Evolutionary conservation across 2,888 invertebrate genomes (phyloP).

Genomic region (Drosophila flavopinicola): DNA sequence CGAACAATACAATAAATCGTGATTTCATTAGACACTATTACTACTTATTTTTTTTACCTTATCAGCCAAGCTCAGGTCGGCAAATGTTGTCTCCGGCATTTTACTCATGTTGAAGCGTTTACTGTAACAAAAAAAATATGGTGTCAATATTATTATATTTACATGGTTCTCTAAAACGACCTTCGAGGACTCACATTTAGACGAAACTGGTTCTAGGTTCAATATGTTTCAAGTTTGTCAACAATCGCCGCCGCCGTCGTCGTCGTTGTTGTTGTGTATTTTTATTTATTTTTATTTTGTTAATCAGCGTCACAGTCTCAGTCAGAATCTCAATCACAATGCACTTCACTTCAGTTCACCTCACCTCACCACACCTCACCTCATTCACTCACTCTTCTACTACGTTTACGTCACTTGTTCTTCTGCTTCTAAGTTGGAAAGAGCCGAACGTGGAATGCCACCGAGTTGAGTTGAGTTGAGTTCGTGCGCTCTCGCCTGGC

Average conservation of each 20-base stretch:
- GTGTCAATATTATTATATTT: constrained; percentile 14
- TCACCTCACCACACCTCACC: too few relatives aligned
- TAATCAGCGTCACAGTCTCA: constrained; percentile 34
- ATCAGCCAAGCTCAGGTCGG: constrained; percentile 79
- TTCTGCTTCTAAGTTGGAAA: constrained; percentile 26
- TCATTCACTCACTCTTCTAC: constrained; percentile 10
- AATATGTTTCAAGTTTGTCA: constrained; percentile 48
- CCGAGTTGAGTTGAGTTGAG: constrained; percentile 26
- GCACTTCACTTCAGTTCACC: constrained; percentile 31
- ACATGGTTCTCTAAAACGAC: constrained; percentile 44
- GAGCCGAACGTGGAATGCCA: constrained; percentile 26
- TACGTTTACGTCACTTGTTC: constrained; percentile 29
- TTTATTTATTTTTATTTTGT: constrained; percentile 13
- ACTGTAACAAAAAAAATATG: constrained; percentile 9
- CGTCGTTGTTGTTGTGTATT: constrained; percentile 18
- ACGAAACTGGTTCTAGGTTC: constrained; percentile 64
- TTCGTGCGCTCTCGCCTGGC: constrained; percentile 70
- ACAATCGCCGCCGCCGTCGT: too few relatives aligned
- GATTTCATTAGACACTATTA: too few relatives aligned
- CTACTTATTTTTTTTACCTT: constrained; percentile 68
- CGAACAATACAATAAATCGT: neutral
- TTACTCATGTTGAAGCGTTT: constrained; percentile 53
- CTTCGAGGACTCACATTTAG: constrained; percentile 65
- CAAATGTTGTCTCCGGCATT: constrained; percentile 82
- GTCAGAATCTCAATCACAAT: constrained; percentile 16